Percentiles rank a stretch among this genome's conserved stretches.
Evolutionary conservation across 2,888 invertebrate species (phyloP).

Genomic region (Candidula unifasciata): DNA sequence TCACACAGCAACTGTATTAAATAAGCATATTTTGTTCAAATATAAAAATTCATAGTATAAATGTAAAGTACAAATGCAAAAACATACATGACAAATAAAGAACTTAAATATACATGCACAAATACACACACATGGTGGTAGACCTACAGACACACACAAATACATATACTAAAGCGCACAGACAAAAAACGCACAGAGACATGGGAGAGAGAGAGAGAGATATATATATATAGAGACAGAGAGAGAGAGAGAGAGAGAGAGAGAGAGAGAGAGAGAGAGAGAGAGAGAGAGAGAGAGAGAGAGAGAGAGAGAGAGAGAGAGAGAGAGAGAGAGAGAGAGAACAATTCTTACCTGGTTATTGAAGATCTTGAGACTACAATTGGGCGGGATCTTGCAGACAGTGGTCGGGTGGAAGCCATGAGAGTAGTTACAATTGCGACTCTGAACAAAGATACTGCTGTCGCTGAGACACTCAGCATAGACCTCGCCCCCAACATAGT

Average conservation of each 20-base stretch:
- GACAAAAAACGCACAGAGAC: too few species aligned
- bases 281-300: not conserved
- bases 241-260: too few species aligned
- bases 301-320: not conserved
- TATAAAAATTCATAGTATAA: too few species aligned
- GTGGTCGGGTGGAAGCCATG: conserved; percentile 99
- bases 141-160: not conserved
- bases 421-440: conserved; percentile 98
- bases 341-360: conserved; percentile 84
- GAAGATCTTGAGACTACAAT: conserved; percentile 97
- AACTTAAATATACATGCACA: not conserved
- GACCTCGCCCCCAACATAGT: conserved; percentile 97
- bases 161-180: not conserved
- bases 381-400: conserved; percentile 92
- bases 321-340: not conserved
- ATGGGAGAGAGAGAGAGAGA: not conserved
- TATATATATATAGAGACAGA: too few species aligned
- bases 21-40: too few species aligned
- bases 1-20: too few species aligned
- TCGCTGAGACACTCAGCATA: conserved; percentile 98
- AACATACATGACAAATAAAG: not conserved
- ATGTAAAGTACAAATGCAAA: not conserved
- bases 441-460: conserved; percentile 98
- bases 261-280: too few species aligned
- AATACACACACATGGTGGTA: not conserved